Evolutionary conservation across 2,113 vertebrate species (phyloP).

Genomic region (Eonycteris spelaea): DNA sequence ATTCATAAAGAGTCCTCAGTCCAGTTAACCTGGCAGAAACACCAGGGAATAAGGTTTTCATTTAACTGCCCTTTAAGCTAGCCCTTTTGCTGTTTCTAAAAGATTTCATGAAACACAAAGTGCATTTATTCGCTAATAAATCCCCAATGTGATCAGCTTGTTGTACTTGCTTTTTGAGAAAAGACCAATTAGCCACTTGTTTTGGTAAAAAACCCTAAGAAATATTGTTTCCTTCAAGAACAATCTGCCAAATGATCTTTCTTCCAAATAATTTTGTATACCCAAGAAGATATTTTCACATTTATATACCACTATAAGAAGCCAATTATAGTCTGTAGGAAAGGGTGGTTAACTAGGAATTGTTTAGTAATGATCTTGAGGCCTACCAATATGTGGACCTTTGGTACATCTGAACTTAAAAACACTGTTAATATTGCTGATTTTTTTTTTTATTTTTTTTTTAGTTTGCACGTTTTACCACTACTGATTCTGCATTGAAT

Average conservation of each 20-base stretch:
- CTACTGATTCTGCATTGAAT: constrained; percentile 26
- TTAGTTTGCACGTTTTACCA: constrained; percentile 31
- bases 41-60: neutral
- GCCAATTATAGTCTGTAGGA: neutral
- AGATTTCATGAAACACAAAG: constrained; percentile 29
- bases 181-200: neutral
- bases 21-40: neutral
- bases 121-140: neutral
- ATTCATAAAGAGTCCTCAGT: neutral
- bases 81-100: constrained; percentile 14
- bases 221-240: constrained; percentile 19
- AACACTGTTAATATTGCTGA: neutral
- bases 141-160: neutral
- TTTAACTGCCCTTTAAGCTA: neutral
- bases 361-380: neutral
- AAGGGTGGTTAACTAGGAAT: neutral
- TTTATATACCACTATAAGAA: constrained; percentile 14
- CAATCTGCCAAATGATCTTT: constrained; percentile 9
- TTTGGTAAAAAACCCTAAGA: neutral
- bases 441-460: neutral
- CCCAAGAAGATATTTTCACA: neutral
- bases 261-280: constrained; percentile 40
- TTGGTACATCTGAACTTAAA: neutral
- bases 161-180: constrained; percentile 21
- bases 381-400: neutral